These are phyloP conservation scores for Salvelinus fontinalis DNA, from an alignment of 2,113 vertebrate species.

Conservation along the genomic window DNA sequence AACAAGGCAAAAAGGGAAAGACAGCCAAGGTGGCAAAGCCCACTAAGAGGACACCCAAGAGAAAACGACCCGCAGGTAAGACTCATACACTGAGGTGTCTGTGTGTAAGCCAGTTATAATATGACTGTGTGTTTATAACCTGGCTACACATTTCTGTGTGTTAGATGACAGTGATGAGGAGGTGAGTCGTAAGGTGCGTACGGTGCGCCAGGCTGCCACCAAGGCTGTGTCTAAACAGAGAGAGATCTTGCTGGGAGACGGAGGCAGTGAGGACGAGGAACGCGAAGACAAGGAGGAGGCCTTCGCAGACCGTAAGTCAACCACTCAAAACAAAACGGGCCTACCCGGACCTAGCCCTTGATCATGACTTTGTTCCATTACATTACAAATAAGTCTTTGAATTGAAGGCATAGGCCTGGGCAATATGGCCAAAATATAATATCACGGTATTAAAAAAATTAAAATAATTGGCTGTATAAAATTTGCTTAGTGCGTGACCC, in stretches of 20 bases:
- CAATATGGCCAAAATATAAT: too few relatives aligned
- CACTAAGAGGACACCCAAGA: constrained; percentile 80
- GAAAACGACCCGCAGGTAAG: constrained; percentile 83
- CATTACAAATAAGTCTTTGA: not conserved
- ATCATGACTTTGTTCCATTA: too few relatives aligned
- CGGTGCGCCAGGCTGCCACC: constrained; percentile 93
- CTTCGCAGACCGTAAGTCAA: constrained; percentile 88
- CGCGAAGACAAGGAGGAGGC: constrained; percentile 88
- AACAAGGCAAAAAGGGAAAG: constrained; percentile 85
- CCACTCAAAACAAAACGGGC: not conserved
- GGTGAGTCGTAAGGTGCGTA: constrained; percentile 92
- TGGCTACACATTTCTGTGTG: not conserved
- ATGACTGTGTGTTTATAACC: not conserved
- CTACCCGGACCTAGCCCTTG: too few relatives aligned
- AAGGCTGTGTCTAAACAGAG: constrained; percentile 97
- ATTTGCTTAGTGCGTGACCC: too few relatives aligned
- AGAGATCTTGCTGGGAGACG: constrained; percentile 94
- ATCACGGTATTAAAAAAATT: too few relatives aligned
- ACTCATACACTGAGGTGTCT: not conserved
- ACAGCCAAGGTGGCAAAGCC: constrained; percentile 81
- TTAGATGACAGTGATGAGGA: constrained; percentile 95
- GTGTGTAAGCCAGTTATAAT: not conserved
- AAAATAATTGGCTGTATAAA: too few relatives aligned
- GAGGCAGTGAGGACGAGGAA: constrained; percentile 93
- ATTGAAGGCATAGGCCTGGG: too few relatives aligned